Evolutionary conservation across 1,140 invertebrate genomes (phyloP).

Genomic region (Proales similis): DNA sequence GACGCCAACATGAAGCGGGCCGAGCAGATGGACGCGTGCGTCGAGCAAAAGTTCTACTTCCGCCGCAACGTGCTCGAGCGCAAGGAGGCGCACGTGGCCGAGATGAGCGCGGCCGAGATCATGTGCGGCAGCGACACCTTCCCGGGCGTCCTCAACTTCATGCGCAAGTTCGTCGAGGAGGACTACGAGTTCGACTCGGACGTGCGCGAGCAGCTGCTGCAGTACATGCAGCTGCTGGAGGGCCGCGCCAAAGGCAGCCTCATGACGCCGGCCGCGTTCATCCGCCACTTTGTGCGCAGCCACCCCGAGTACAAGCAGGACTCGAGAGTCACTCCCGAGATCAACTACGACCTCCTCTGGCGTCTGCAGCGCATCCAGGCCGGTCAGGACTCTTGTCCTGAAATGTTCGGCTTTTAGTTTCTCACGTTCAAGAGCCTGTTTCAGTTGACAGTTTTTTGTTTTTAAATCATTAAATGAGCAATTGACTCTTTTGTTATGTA

Average conservation of each 20-base stretch:
- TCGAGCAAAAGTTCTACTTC: slow-evolving; percentile 80
- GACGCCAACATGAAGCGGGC: slow-evolving; percentile 95
- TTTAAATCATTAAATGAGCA: no score
- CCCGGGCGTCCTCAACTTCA: not conserved
- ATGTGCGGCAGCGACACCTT: slow-evolving; percentile 19
- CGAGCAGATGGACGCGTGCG: slow-evolving; percentile 78
- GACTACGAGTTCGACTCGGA: slow-evolving; percentile 66
- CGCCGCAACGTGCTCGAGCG: slow-evolving; percentile 60
- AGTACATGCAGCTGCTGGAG: slow-evolving; percentile 90
- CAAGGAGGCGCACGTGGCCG: not conserved
- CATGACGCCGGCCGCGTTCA: slow-evolving; percentile 62
- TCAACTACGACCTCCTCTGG: slow-evolving; percentile 85
- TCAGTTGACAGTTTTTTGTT: no score
- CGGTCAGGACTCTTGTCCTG: no score
- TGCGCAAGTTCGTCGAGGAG: slow-evolving; percentile 7
- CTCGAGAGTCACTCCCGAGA: slow-evolving; percentile 74
- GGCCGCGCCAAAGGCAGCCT: slow-evolving; percentile 61
- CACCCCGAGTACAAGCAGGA: slow-evolving; percentile 86
- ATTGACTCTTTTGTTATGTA: no score
- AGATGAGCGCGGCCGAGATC: slow-evolving; percentile 20
- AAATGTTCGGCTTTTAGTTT: no score
- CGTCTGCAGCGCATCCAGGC: no score
- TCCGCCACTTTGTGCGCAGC: slow-evolving; percentile 74
- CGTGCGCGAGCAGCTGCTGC: slow-evolving; percentile 87
- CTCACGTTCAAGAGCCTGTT: no score